phyloP scores from a whole-genome alignment of 2,113 vertebrate genomes.

The Percopsis transmontana region DNA sequence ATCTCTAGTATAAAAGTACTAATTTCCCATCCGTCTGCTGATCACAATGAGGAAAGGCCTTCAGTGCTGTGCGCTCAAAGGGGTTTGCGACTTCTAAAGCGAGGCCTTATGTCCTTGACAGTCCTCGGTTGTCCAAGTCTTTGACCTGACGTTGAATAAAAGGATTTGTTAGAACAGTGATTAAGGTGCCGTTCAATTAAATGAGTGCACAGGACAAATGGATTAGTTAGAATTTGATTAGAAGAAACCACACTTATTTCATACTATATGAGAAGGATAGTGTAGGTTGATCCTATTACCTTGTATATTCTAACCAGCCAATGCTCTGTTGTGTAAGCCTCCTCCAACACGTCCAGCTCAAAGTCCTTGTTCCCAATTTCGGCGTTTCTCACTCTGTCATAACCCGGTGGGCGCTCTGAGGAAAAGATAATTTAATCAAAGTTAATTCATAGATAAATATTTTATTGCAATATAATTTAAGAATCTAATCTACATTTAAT shows the following conservation, averaged over 20 bases:
- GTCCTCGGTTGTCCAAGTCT: conserved; percentile 95
- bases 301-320: conserved; percentile 99
- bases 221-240: neutral
- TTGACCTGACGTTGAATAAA: conserved; percentile 83
- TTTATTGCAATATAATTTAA: no score
- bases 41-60: conserved; percentile 77
- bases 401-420: conserved; percentile 95
- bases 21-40: conserved; percentile 56
- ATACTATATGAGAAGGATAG: neutral
- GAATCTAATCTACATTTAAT: no score
- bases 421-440: conserved; percentile 3
- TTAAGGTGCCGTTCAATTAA: neutral
- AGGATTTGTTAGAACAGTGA: neutral
- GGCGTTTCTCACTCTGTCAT: conserved; percentile 94
- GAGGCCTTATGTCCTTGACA: conserved; percentile 89
- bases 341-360: conserved; percentile 96
- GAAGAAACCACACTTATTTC: neutral
- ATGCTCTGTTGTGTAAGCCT: conserved; percentile 98
- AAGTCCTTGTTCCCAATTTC: conserved; percentile 99
- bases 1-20: conserved; percentile 82
- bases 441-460: no score
- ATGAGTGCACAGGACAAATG: neutral
- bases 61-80: conserved; percentile 81
- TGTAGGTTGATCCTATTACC: conserved; percentile 65
- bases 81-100: conserved; percentile 25